phyloP scores from a whole-genome alignment of 2,797 vertebrate genomes.

The Sebastes oblongus region DNA sequence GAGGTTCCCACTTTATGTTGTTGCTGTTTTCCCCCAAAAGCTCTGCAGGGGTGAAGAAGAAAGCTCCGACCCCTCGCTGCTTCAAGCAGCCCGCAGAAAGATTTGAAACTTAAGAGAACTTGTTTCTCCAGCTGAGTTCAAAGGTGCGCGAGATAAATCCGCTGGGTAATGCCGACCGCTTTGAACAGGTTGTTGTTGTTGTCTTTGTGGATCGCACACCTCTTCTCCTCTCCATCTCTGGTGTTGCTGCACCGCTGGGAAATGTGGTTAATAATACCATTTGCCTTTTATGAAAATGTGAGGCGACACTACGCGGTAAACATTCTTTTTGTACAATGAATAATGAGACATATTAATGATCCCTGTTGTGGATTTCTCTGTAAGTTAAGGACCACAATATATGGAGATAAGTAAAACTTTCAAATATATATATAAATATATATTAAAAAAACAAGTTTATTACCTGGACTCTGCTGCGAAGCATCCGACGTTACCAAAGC shows the following conservation, averaged over 20 bases:
- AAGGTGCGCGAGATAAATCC: constrained; percentile 43
- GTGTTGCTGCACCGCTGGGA: not conserved
- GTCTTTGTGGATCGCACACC: constrained; percentile 6
- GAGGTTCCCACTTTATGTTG: constrained; percentile 23
- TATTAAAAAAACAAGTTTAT: not conserved
- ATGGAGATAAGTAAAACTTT: not conserved
- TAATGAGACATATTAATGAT: not conserved
- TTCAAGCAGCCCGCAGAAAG: constrained; percentile 34
- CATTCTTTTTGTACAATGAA: not conserved
- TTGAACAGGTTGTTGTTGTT: constrained; percentile 50
- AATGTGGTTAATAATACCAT: constrained; percentile 6
- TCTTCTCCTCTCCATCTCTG: not conserved
- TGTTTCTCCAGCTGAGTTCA: constrained; percentile 57
- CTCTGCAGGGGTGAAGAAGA: constrained; percentile 41
- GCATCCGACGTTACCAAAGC: constrained; percentile 78
- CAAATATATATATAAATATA: not conserved
- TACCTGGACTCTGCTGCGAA: constrained; percentile 67
- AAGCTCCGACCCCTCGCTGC: constrained; percentile 29
- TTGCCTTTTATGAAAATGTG: not conserved
- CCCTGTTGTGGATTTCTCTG: not conserved
- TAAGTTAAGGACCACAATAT: not conserved
- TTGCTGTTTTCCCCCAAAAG: constrained; percentile 20
- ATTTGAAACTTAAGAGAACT: constrained; percentile 41
- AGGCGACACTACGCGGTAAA: not conserved
- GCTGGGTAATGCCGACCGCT: constrained; percentile 27